Percentiles rank a stretch among this genome's conserved stretches.
Conservation (phyloP, 2,888 invertebrate genomes). For the Eupithecia exiguata region DNA sequence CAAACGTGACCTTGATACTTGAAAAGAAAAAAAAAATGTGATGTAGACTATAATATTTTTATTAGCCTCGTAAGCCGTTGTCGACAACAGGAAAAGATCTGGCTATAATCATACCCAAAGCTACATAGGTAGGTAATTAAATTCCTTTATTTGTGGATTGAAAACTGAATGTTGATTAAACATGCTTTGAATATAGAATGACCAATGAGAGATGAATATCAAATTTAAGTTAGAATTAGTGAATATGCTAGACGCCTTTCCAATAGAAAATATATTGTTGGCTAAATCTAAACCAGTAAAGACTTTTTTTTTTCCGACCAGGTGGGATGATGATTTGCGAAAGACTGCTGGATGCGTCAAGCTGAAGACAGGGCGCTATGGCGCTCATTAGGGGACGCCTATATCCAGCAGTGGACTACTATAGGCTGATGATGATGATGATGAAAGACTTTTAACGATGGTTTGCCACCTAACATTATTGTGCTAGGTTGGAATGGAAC, state of each 20-base stretch:
- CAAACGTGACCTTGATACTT: neutral
- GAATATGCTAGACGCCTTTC: neutral
- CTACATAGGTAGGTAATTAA: neutral
- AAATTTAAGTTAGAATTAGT: neutral
- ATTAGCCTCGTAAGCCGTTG: neutral
- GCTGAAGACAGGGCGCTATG: no score
- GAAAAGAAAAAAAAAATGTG: no score
- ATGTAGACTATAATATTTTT: no score
- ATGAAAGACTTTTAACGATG: no score
- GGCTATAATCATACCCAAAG: neutral
- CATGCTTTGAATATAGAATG: neutral
- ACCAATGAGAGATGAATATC: neutral
- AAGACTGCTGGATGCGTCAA: no score
- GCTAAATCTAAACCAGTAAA: neutral
- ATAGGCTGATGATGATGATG: no score
- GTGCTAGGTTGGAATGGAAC: conserved; percentile 37
- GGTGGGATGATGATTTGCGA: no score
- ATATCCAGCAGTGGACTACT: no score
- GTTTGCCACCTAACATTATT: neutral
- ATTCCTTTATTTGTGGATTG: neutral
- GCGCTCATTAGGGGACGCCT: no score
- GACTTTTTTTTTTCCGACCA: no score
- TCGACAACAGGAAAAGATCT: neutral
- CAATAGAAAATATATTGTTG: neutral
- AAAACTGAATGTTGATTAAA: neutral